Percentiles rank a stretch among this genome's conserved stretches.
phyloP scores from a whole-genome alignment of 2,113 vertebrate species.

The Semicossyphus pulcher region DNA sequence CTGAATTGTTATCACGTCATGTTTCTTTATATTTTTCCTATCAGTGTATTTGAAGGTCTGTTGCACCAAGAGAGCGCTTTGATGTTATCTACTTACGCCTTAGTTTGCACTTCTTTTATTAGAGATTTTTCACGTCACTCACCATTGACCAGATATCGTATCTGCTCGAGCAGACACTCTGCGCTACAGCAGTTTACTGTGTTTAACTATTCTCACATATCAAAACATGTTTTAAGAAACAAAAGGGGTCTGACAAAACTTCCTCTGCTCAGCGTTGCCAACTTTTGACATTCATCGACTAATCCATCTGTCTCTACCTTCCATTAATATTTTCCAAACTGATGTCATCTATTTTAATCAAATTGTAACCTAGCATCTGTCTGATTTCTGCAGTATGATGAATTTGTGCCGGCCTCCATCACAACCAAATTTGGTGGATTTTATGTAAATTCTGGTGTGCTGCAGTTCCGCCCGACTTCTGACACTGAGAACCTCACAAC shows the following conservation, averaged over 20 bases:
- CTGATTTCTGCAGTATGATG: slow-evolving; percentile 89
- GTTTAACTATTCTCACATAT: not conserved
- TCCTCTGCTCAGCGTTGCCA: not conserved
- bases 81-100: not conserved
- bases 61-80: not conserved
- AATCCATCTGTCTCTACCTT: not conserved
- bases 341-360: not conserved
- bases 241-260: not conserved
- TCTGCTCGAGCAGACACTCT: no score
- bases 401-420: slow-evolving; percentile 93
- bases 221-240: not conserved
- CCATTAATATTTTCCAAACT: not conserved
- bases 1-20: not conserved
- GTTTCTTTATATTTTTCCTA: not conserved
- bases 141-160: no score
- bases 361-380: not conserved
- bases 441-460: slow-evolving; percentile 93
- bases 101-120: not conserved
- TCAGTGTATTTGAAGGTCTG: not conserved
- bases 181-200: no score
- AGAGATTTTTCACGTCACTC: no score
- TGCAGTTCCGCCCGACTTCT: slow-evolving; percentile 91
- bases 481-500: slow-evolving; percentile 84
- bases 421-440: slow-evolving; percentile 95
- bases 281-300: not conserved